phyloP scores from a whole-genome alignment of 2,888 invertebrate genomes.

The Orthonychiurus folsomi region DNA sequence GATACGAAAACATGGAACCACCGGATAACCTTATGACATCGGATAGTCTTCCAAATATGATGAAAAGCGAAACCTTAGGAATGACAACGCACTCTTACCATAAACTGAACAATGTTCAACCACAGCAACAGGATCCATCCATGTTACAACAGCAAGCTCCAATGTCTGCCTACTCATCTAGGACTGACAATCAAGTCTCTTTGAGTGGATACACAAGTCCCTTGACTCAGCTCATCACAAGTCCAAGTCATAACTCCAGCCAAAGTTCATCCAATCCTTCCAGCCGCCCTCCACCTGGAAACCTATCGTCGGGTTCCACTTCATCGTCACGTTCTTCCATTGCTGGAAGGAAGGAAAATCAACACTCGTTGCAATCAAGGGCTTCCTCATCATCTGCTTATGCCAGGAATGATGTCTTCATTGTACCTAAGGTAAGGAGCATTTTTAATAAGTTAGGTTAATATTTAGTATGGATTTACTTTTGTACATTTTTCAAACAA shows the following conservation, averaged over 20 bases:
- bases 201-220: not conserved
- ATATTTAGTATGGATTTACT: too few relatives aligned
- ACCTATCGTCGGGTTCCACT: slow-evolving; percentile 1
- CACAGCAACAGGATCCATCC: too few relatives aligned
- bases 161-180: not conserved
- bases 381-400: not conserved
- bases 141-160: not conserved
- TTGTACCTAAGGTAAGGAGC: slow-evolving; percentile 46
- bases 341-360: slow-evolving; percentile 24
- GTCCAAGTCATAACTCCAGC: not conserved
- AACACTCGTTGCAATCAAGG: not conserved
- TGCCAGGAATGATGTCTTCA: slow-evolving; percentile 45
- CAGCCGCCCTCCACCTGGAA: not conserved
- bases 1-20: slow-evolving; percentile 31
- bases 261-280: not conserved
- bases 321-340: slow-evolving; percentile 16
- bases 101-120: not conserved
- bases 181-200: not conserved
- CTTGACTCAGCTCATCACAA: not conserved
- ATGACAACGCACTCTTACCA: not conserved
- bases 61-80: not conserved
- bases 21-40: slow-evolving; percentile 12
- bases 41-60: slow-evolving; percentile 2
- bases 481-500: too few relatives aligned
- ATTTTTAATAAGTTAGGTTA: too few relatives aligned